A percentile compares a stretch with the other conserved stretches of the same genome.
Conservation (phyloP, 2,113 vertebrate genomes). For the Caloenas nicobarica region DNA sequence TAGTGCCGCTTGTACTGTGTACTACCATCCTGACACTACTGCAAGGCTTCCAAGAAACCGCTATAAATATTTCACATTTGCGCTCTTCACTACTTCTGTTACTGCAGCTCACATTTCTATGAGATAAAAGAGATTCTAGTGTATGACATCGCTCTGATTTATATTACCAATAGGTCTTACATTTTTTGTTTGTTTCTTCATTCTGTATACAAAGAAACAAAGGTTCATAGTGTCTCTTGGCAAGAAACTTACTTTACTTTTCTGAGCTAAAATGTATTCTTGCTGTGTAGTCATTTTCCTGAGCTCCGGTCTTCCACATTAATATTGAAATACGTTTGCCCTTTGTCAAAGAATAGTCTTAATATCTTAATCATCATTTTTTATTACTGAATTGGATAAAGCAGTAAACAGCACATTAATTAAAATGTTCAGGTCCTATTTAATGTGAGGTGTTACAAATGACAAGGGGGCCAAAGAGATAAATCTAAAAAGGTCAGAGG, state of each 20-base stretch:
- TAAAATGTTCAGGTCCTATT: constrained; percentile 47
- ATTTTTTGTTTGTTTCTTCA: not conserved
- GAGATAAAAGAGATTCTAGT: constrained; percentile 21
- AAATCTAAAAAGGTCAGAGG: not conserved
- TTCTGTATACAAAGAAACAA: not conserved
- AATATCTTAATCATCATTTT: constrained; percentile 30
- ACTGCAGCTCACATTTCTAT: constrained; percentile 14
- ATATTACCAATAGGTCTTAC: not conserved
- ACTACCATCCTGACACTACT: not conserved
- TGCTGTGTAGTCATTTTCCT: constrained; percentile 6
- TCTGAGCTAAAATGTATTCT: constrained; percentile 9
- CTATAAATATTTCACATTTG: constrained; percentile 31
- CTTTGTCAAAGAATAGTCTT: constrained; percentile 48
- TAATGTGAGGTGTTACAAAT: constrained; percentile 35
- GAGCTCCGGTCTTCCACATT: not conserved
- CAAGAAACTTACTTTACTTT: not conserved
- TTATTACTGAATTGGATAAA: constrained; percentile 14
- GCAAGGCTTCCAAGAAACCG: not conserved
- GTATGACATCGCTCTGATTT: constrained; percentile 7
- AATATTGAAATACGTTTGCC: constrained; percentile 26
- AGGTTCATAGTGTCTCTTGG: not conserved
- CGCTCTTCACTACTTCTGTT: constrained; percentile 22
- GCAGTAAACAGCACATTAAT: constrained; percentile 42
- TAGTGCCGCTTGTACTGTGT: not conserved
- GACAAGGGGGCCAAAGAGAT: not conserved